These are phyloP conservation scores for Scaptomyza cyrtandrae DNA, from an alignment of 2,888 invertebrate genomes.

Conservation along the genomic window DNA sequence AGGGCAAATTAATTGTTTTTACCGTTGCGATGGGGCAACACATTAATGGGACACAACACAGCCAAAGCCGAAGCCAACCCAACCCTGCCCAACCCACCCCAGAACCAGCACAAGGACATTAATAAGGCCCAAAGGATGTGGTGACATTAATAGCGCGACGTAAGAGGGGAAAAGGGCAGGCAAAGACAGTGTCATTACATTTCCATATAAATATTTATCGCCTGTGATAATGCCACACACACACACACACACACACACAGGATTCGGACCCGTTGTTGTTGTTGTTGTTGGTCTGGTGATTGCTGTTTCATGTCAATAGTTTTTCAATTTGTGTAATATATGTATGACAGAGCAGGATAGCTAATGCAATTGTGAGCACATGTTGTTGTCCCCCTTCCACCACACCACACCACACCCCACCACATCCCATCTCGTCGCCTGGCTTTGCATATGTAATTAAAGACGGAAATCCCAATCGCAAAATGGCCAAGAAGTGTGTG, in stretches of 20 bases:
- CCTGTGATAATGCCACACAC: conserved; percentile 71
- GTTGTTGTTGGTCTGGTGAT: not conserved
- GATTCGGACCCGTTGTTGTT: conserved; percentile 10
- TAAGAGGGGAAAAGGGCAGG: conserved; percentile 16
- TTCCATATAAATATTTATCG: conserved; percentile 80
- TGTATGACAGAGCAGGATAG: conserved; percentile 5
- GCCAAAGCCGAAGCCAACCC: conserved; percentile 19
- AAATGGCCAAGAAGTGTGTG: conserved; percentile 61
- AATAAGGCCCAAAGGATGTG: conserved; percentile 81
- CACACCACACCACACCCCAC: no score
- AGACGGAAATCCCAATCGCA: conserved; percentile 32
- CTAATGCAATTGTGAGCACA: conserved; percentile 64
- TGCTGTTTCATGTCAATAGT: conserved; percentile 64
- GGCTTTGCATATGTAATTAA: conserved; percentile 75
- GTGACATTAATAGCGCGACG: conserved; percentile 79
- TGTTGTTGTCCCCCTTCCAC: conserved; percentile 28
- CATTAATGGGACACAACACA: conserved; percentile 67
- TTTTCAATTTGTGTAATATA: conserved; percentile 72
- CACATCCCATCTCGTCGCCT: conserved; percentile 14
- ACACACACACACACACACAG: not conserved
- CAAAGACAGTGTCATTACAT: conserved; percentile 70
- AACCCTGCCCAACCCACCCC: conserved; percentile 35
- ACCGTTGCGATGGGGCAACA: conserved; percentile 60
- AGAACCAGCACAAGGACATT: conserved; percentile 67
- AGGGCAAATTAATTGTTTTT: conserved; percentile 79